These are phyloP conservation scores for Hermaeophaga mercurialis DNA, from an alignment of 2,888 invertebrate genomes.

Conservation along the genomic window DNA sequence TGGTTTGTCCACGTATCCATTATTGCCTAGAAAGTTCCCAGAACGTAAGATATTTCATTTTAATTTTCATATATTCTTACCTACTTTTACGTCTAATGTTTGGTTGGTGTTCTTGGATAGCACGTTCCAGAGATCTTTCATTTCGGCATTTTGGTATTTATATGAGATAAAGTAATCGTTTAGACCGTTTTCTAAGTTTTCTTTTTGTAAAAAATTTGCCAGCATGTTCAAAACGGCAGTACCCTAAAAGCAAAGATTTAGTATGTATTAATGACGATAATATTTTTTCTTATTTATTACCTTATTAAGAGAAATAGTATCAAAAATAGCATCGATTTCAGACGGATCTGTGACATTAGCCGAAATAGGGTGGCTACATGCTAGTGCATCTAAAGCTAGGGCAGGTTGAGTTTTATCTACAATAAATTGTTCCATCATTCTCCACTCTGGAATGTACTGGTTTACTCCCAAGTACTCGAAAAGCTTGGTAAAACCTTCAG, in stretches of 20 bases:
- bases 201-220: slow-evolving; percentile 69
- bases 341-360: slow-evolving; percentile 70
- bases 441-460: slow-evolving; percentile 67
- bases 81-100: slow-evolving; percentile 67
- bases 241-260: slow-evolving; percentile 61
- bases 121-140: slow-evolving; percentile 81
- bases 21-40: slow-evolving; percentile 58
- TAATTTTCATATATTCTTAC: slow-evolving; percentile 22
- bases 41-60: slow-evolving; percentile 20
- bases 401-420: slow-evolving; percentile 71
- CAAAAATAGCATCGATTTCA: slow-evolving; percentile 76
- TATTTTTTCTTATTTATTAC: too few relatives aligned
- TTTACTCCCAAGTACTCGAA: slow-evolving; percentile 77
- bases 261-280: too few relatives aligned
- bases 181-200: slow-evolving; percentile 67
- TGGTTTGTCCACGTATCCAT: slow-evolving; percentile 84
- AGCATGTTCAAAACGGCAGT: slow-evolving; percentile 75
- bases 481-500: slow-evolving; percentile 86
- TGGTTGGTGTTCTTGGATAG: slow-evolving; percentile 69
- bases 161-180: slow-evolving; percentile 71
- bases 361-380: slow-evolving; percentile 74
- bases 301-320: slow-evolving; percentile 77
- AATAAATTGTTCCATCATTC: slow-evolving; percentile 74
- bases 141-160: slow-evolving; percentile 74
- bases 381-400: slow-evolving; percentile 69